phyloP scores from a whole-genome alignment of 2,113 vertebrate species.

The Ifrita kowaldi region DNA sequence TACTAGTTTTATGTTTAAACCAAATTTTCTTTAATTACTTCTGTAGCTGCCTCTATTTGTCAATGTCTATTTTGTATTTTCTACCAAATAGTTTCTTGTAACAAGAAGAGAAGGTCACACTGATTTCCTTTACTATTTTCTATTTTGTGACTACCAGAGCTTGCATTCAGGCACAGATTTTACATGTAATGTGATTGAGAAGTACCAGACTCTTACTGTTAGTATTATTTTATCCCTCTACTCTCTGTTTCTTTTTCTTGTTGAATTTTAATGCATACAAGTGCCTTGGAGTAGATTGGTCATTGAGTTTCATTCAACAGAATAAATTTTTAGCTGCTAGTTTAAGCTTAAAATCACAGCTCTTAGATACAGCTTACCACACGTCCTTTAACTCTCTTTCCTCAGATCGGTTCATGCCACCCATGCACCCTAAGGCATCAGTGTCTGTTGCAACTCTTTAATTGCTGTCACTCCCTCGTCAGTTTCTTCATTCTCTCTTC shows the following conservation, averaged over 20 bases:
- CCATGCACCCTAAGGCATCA: background rate
- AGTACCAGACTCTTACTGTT: background rate
- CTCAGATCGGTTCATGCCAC: background rate
- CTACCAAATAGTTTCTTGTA: background rate
- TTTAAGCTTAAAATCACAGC: background rate
- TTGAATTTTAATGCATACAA: background rate
- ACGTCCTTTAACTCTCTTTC: background rate
- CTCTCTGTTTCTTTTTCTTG: background rate
- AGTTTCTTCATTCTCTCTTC: background rate
- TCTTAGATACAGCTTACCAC: background rate
- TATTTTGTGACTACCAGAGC: background rate
- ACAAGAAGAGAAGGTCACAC: background rate
- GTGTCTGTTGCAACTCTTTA: slow-evolving; percentile 12
- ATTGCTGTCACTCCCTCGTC: background rate
- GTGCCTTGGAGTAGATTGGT: background rate
- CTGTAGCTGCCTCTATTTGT: background rate
- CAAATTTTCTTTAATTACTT: background rate
- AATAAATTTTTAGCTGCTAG: background rate
- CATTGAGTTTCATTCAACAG: background rate
- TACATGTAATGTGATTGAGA: background rate
- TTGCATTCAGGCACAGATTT: background rate
- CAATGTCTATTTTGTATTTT: background rate
- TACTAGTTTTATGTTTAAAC: background rate
- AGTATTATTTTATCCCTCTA: background rate
- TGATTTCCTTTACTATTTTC: background rate